Percentiles rank a stretch among this genome's conserved stretches.
Conservation (phyloP, 2,113 vertebrate genomes). For the Elachura formosa region DNA sequence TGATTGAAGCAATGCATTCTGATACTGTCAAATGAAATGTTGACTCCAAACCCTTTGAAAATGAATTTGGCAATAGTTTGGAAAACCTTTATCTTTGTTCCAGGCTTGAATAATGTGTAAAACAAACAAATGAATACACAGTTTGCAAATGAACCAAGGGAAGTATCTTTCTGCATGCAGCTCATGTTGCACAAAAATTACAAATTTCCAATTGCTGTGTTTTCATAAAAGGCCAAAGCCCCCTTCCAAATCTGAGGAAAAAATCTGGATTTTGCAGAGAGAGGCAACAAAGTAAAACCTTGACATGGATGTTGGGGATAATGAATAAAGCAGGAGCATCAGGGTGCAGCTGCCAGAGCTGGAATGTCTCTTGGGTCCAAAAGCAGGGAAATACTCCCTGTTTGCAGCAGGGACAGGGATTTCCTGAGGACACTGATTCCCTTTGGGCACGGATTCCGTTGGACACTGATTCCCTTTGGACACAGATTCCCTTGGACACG, state of each 20-base stretch:
- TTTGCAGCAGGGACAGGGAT: background rate
- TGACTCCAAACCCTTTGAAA: slow-evolving; percentile 52
- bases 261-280: background rate
- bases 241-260: background rate
- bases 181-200: background rate
- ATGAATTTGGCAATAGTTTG: slow-evolving; percentile 58
- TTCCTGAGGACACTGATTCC: background rate
- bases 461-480: background rate
- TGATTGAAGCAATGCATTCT: background rate
- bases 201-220: background rate
- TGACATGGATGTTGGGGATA: background rate
- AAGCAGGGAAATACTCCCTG: background rate
- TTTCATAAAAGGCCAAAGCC: background rate
- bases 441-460: rapidly evolving
- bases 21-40: background rate
- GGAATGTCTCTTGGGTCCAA: background rate
- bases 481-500: rapidly evolving
- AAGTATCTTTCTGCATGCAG: background rate
- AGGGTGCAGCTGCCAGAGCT: background rate
- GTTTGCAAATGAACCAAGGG: background rate
- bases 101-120: slow-evolving; percentile 1
- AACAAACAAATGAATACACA: slow-evolving; percentile 45
- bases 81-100: slow-evolving; percentile 37
- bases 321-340: background rate
- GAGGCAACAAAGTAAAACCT: background rate